Evolutionary conservation across 2,888 invertebrate species (phyloP).

Genomic region (Thysanoteuthis rhombus): DNA sequence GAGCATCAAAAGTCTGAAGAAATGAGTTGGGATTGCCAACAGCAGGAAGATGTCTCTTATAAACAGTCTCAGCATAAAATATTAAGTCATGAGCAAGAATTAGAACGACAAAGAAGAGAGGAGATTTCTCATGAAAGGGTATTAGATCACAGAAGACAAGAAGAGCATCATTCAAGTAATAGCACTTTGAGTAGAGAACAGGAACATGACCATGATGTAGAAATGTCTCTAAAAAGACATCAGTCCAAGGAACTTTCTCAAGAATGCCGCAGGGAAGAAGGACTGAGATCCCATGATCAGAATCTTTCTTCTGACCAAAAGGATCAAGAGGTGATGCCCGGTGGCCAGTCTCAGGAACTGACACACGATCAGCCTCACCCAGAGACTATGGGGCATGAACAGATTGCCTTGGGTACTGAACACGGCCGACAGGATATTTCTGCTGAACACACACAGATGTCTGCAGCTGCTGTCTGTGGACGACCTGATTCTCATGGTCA

Average conservation of each 20-base stretch:
- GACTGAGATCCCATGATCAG: neutral
- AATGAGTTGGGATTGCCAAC: neutral
- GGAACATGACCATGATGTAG: neutral
- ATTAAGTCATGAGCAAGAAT: neutral
- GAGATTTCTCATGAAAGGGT: neutral
- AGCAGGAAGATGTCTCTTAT: neutral
- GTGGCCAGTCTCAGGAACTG: neutral
- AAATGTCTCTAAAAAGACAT: neutral
- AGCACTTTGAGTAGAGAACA: neutral
- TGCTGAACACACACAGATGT: neutral
- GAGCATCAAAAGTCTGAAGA: slow-evolving; percentile 1
- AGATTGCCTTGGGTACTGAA: neutral
- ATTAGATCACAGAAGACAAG: neutral
- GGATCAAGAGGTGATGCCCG: neutral
- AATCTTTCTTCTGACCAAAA: neutral
- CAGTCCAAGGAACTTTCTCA: neutral
- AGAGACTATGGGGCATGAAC: neutral
- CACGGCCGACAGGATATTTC: neutral
- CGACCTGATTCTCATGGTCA: neutral
- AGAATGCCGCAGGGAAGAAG: neutral
- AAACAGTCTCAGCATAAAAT: neutral
- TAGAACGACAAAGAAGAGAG: neutral
- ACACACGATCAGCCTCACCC: neutral
- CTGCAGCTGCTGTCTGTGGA: neutral
- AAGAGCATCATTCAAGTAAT: neutral